Conservation (phyloP, 2,797 vertebrate genomes). For the Cynopterus sphinx region DNA sequence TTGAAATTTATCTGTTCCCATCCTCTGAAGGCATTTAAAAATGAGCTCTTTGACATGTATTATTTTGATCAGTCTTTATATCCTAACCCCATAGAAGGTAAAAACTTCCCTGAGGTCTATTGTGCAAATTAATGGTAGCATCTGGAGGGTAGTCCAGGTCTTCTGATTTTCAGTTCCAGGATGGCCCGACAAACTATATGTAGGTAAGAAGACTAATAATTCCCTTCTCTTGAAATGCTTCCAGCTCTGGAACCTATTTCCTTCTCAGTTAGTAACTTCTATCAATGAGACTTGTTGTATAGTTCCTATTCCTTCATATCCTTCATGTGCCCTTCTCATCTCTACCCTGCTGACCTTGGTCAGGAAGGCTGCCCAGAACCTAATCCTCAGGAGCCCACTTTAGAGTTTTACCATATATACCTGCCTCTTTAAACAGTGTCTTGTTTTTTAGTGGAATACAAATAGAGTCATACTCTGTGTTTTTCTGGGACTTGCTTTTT, state of each 20-base stretch:
- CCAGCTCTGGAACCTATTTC: neutral
- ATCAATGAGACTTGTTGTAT: neutral
- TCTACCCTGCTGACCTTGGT: neutral
- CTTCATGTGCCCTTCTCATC: slow-evolving; percentile 43
- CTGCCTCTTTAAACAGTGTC: slow-evolving; percentile 24
- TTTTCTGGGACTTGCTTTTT: slow-evolving; percentile 11
- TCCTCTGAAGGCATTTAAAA: neutral
- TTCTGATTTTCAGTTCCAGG: neutral
- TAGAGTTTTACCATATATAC: neutral
- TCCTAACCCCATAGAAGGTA: neutral
- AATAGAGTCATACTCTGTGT: neutral
- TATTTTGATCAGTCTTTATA: neutral
- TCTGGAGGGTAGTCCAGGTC: neutral
- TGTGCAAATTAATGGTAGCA: neutral
- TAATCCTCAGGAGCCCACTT: slow-evolving; percentile 38
- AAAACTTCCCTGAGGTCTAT: neutral
- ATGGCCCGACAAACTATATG: neutral
- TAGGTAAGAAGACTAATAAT: neutral
- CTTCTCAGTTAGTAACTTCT: neutral
- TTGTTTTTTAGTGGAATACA: slow-evolving; percentile 31
- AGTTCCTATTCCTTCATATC: neutral
- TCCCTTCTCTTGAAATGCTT: slow-evolving; percentile 41
- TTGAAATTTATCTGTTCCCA: neutral
- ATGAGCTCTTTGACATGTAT: neutral
- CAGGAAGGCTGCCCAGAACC: slow-evolving; percentile 34